Evolutionary conservation across 2,888 invertebrate species (phyloP), one percentile per base, ranked within the genome.

Genomic region (Aspidiotus destructor): DNA sequence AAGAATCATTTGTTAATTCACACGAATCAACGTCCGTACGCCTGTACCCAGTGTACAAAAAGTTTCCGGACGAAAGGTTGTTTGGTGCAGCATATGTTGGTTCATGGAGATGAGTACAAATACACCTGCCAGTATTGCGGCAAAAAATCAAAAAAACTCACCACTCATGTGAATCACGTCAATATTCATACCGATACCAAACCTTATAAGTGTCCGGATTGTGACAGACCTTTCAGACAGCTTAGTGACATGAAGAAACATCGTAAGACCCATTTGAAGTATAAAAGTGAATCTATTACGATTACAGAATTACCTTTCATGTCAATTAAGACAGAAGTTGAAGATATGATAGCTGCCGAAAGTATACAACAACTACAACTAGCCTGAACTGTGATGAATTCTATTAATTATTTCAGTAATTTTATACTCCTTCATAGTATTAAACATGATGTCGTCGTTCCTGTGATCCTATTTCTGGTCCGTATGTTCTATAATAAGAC

Each of bases 201-300:
- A 15, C 69, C 69, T 16, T 69, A 69, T 44, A 69, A 42, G 8
- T 69, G 69, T 44, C 69, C 69, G 55, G 69, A 69, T 17, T 69
- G 69, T 44, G 61, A 52, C 17, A 52, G 69, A 13, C 69, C 69
- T 7, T 69, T 69, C n/a, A 40, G 69, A 5, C 69, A 69, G 48
- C 55, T 69, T 10, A 69, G 69, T 62, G 69, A 69, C 16, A 69
- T 69, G 69, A 69, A 69, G 48, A 69, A 69, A 42, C 69, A 69
- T 28, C 61, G 69, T 8, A 13, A 44, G 9, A 69, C 69, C 62
- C 69, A 69, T 55, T 11, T 62, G 7, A 69, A 69, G n/a, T 58
- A 65, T n/a, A 65, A 65, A 58, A 28, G 13, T 13, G 65, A 57
- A 44, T 5, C 41, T 11, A 42, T 41, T 5, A 44, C 57, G 3